Conservation (phyloP, 2,797 vertebrate genomes). For the Micropoecilia bifurca region DNA sequence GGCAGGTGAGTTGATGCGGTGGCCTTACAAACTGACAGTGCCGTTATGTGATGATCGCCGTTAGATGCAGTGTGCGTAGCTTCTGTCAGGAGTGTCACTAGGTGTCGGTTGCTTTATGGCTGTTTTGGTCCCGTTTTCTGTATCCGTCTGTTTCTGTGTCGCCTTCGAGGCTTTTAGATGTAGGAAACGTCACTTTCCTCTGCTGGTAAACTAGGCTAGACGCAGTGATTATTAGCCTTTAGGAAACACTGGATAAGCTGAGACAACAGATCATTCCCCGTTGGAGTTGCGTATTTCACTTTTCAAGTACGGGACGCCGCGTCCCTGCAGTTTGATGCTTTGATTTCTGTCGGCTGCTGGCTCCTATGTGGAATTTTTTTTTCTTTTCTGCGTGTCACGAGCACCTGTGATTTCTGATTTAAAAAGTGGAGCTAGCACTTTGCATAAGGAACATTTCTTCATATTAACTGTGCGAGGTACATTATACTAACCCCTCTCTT, state of each 20-base stretch:
- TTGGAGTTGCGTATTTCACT: constrained; percentile 10
- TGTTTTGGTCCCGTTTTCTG: constrained; percentile 64
- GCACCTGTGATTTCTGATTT: constrained; percentile 37
- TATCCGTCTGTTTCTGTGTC: constrained; percentile 67
- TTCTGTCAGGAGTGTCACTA: constrained; percentile 63
- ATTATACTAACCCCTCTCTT: constrained; percentile 41
- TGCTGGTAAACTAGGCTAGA: constrained; percentile 41
- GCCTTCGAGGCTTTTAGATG: constrained; percentile 59
- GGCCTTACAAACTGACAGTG: constrained; percentile 65
- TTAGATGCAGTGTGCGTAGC: constrained; percentile 62
- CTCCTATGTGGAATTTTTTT: constrained; percentile 16
- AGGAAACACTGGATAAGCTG: constrained; percentile 66
- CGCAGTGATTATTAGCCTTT: constrained; percentile 45
- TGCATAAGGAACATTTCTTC: constrained; percentile 48
- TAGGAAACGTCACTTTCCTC: constrained; percentile 44
- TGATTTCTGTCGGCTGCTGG: constrained; percentile 25
- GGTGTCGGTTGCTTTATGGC: constrained; percentile 57
- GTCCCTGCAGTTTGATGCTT: constrained; percentile 31
- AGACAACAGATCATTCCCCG: constrained; percentile 51
- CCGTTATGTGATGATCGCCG: constrained; percentile 49
- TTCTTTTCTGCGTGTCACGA: constrained; percentile 18
- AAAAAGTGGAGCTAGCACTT: constrained; percentile 39
- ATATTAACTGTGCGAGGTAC: constrained; percentile 38
- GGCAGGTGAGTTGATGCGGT: constrained; percentile 39
- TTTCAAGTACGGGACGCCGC: constrained; percentile 30